Percentiles rank a stretch among this genome's conserved stretches.
Conservation (phyloP, 2,113 vertebrate species). For the Oxyura jamaicensis region DNA sequence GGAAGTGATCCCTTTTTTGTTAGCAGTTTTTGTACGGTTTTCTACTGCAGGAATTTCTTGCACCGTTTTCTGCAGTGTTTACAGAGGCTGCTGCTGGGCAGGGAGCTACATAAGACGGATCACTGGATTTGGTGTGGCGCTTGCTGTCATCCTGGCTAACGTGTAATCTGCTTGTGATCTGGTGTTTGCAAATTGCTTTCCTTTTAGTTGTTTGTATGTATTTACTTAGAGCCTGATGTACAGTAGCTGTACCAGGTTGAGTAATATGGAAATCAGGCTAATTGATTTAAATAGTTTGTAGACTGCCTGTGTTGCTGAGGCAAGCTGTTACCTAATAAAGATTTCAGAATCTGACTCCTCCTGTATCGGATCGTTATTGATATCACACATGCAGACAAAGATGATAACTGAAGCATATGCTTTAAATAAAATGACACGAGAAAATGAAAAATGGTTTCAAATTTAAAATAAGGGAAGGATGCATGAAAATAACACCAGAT, state of each 20-base stretch:
- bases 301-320: conserved; percentile 29
- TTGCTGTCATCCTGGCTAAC: neutral
- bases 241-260: conserved; percentile 6
- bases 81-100: neutral
- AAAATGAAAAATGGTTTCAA: conserved; percentile 55
- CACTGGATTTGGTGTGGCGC: rapidly evolving
- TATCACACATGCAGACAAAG: conserved; percentile 55
- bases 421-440: conserved; percentile 34
- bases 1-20: neutral
- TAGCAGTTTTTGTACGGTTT: rapidly evolving
- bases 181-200: conserved; percentile 19
- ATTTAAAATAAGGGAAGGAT: conserved; percentile 33
- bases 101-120: rapidly evolving
- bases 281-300: conserved; percentile 59
- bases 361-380: conserved; percentile 42
- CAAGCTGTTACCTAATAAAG: conserved; percentile 60
- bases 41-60: neutral
- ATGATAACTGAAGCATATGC: conserved; percentile 58
- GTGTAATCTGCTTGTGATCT: neutral
- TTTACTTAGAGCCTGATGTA: neutral
- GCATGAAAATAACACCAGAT: conserved; percentile 33
- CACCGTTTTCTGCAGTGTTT: neutral
- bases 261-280: conserved; percentile 47
- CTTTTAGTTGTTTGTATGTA: neutral
- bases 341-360: conserved; percentile 34